Percentiles rank a stretch among this genome's conserved stretches.
These are phyloP conservation scores for Agelaius tricolor DNA, from an alignment of 2,113 vertebrate species.

Conservation along the genomic window DNA sequence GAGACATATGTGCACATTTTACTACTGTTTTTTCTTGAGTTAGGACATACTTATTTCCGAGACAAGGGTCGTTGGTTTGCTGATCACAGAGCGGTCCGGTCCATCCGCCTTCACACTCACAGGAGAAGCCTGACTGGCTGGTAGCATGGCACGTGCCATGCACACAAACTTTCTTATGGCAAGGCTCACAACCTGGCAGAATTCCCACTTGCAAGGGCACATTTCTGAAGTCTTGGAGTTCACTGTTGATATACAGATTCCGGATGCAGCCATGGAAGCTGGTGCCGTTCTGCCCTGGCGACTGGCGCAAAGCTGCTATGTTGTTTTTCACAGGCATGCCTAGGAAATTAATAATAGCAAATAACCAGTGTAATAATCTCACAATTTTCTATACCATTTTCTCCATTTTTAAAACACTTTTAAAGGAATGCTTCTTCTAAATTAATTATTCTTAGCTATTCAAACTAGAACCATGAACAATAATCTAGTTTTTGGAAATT, in stretches of 20 bases:
- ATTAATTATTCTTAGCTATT: background rate
- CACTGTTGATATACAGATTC: slow-evolving; percentile 91
- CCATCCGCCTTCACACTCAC: slow-evolving; percentile 94
- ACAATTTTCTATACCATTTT: background rate
- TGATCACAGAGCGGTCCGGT: slow-evolving; percentile 88
- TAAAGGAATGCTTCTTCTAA: background rate
- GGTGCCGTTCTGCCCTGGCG: slow-evolving; percentile 87
- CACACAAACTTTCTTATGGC: slow-evolving; percentile 87
- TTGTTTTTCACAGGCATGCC: slow-evolving; percentile 89
- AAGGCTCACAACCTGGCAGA: slow-evolving; percentile 93
- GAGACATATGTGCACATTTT: background rate
- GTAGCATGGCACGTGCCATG: slow-evolving; percentile 90
- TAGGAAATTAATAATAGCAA: slow-evolving; percentile 48
- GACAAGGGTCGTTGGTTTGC: slow-evolving; percentile 90
- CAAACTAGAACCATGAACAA: background rate
- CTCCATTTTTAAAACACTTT: background rate
- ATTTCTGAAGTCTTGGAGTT: slow-evolving; percentile 90
- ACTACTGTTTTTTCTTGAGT: background rate
- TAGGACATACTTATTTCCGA: slow-evolving; percentile 93
- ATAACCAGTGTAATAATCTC: background rate
- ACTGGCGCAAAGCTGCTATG: slow-evolving; percentile 85
- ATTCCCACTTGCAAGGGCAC: slow-evolving; percentile 90
- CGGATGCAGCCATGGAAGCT: slow-evolving; percentile 95
- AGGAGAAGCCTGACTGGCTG: slow-evolving; percentile 88
- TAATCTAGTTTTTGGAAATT: background rate